Percentiles rank a stretch among this genome's conserved stretches.
Evolutionary conservation across 2,797 vertebrate species (phyloP).

Genomic region (Gallinago nigripennis): DNA sequence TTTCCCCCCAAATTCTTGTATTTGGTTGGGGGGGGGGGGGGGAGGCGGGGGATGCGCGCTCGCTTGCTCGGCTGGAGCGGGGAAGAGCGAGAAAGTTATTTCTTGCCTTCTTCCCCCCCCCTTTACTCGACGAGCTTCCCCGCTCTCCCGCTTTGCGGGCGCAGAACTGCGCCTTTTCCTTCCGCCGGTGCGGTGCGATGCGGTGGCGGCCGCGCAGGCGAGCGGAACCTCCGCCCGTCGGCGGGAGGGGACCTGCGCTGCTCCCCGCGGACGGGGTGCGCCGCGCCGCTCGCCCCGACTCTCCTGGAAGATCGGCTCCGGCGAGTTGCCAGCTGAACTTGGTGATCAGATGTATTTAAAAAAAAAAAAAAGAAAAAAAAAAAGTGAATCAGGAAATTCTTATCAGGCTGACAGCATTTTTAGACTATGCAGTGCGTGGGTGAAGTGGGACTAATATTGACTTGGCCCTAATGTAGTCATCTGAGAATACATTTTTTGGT

Average conservation of each 20-base stretch:
- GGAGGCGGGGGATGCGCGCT: not conserved
- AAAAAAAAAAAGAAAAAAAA: not conserved
- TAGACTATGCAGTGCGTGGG: constrained; percentile 83
- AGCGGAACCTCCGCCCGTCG: not conserved
- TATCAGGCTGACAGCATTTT: constrained; percentile 83
- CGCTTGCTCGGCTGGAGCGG: not conserved
- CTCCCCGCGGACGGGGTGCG: not conserved
- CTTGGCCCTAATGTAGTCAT: constrained; percentile 80
- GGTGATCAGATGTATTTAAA: constrained; percentile 54
- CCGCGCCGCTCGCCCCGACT: not conserved
- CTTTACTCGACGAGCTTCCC: not conserved
- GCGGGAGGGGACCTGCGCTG: not conserved
- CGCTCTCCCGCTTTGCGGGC: not conserved
- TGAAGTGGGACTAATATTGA: constrained; percentile 80
- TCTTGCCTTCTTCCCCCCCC: not conserved
- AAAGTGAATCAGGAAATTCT: constrained; percentile 78
- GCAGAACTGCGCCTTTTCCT: not conserved
- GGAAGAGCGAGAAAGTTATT: not conserved
- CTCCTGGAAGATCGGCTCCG: not conserved
- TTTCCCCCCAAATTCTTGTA: not conserved
- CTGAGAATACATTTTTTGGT: constrained; percentile 84
- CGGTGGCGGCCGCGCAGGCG: not conserved
- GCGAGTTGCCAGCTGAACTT: constrained; percentile 47
- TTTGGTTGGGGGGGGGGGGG: too few species aligned
- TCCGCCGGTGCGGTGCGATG: not conserved